Evolutionary conservation across 2,888 invertebrate species (phyloP), one percentile per base, ranked within the genome.

Genomic region (Lissonota sp.): DNA sequence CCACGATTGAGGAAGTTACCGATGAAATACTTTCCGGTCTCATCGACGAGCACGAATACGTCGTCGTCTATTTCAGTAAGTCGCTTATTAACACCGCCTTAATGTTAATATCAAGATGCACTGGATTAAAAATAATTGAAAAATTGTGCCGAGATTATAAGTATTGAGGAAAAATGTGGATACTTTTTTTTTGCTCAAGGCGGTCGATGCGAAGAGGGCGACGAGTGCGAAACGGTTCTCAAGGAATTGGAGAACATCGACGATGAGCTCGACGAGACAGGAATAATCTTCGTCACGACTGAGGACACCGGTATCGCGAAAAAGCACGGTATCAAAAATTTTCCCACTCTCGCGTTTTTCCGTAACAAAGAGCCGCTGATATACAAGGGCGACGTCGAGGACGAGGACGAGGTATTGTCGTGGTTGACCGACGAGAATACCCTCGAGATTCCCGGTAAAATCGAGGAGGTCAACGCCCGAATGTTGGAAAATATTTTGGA

Each of bases 401-500:
- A 98, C 90, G 98, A 98, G 93, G 98, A 98, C 89, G 97, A 97
- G 91, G 98, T 98, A 0, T 92, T 98, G 39, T 95, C 97, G 0
- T 98, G 98, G 98, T 93, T 98, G 55, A 98, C 98, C 0, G 97
- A 98, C 89, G 98, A 98, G 90, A 95, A 98, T 84, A 98, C 97
- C 5, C 93, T 98, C 7, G 97, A 98, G 93, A 97, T 98, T 88
- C 98, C 98, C 6, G 98, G 98, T 78, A 96, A 97, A 92, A 98
- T 98, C 87, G 98, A 98, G 91, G 98, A 98, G 93, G 97, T 98
- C 49, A 98, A 98, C 90, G 94, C 95, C 0, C 96, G 95, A 91
- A 98, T 98, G 98, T 93, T 98, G 91, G 98, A 98, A 88, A 98
- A 97, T 90, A 96, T 98, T 85, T 94, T 98, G 82, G 95, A 96